Base-by-base conservation (phyloP, 2,113 vertebrate genomes). In the Trogon melanurus region DNA sequence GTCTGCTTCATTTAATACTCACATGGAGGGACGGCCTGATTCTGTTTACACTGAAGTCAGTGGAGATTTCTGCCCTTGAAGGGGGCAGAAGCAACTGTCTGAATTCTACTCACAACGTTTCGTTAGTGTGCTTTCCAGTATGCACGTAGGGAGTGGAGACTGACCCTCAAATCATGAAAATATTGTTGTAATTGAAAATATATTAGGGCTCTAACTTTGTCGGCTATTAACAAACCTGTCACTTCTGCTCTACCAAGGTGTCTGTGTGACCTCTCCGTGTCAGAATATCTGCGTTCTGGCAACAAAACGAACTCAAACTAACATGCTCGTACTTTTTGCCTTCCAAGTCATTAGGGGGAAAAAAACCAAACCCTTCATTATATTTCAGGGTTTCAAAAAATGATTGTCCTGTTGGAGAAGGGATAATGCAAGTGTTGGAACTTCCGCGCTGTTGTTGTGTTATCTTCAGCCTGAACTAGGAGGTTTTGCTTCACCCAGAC, bases 31-130 rank as follows among this genome's bases (percentile, higher is more conserved):
- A 36, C 36, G 36, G 81, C 79, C 89, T 54, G 78, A 93, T 96
- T 89, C 93, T 85, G 70, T 78, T 96, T 94, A 65, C 53, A 23
- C 2, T 91, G 86, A 92, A 94, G 48, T 86, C 72, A 29, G 56
- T 45, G 79, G 70, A 93, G 57, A 64, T 75, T 95, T 94, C 80
- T 96, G 89, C 80, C 80, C 79, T 72, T 91, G 76, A 60, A 70
- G 85, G 72, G 84, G 96, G 56, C 44, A 94, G 64, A 76, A 95
- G 54, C 48, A 85, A 74, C 60, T 61, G n/a, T 53, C 73, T 91
- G 84, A 93, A 87, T 94, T 78, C 65, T 53, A 9, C 53, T 79
- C 22, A 19, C 47, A 57, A 27, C 4, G 2, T 95, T 94, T 80
- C 57, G 17, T 88, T 85, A 83, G 44, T 74, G 56, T 91, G 92